These are phyloP conservation scores for Remorina albescens DNA, from an alignment of 2,797 vertebrate genomes.

Conservation along the genomic window DNA sequence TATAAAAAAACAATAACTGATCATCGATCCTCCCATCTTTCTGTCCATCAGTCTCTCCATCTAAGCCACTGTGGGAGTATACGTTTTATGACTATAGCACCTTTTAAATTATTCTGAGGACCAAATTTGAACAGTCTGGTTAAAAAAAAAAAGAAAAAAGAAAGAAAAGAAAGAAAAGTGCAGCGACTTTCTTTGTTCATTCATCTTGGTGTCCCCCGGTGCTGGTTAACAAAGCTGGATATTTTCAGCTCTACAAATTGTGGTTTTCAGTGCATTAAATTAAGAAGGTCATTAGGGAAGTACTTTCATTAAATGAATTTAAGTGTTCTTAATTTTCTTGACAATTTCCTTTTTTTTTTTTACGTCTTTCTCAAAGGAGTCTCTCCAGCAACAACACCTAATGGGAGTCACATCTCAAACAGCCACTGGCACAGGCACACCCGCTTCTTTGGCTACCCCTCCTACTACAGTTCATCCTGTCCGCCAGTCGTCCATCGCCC, in stretches of 20 bases:
- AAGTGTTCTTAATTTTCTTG: not conserved
- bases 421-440: conserved; percentile 82
- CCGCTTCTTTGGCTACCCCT: conserved; percentile 91
- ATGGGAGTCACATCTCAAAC: conserved; percentile 85
- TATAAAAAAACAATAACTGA: too few relatives aligned
- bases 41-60: not conserved
- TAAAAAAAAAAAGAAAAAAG: not conserved
- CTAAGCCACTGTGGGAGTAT: not conserved
- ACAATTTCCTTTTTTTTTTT: not conserved
- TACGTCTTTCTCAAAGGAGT: conserved; percentile 74
- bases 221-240: not conserved
- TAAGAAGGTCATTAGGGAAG: not conserved
- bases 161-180: too few relatives aligned
- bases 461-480: conserved; percentile 84
- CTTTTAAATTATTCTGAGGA: conserved; percentile 1
- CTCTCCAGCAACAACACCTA: conserved; percentile 89
- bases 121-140: not conserved
- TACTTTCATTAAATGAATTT: not conserved
- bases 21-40: too few relatives aligned
- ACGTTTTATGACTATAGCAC: not conserved
- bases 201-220: not conserved
- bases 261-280: not conserved
- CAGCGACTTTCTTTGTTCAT: not conserved
- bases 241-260: not conserved
- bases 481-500: conserved; percentile 83